Base-by-base conservation (phyloP, 1,140 invertebrate genomes). In the Bombus confusus region DNA sequence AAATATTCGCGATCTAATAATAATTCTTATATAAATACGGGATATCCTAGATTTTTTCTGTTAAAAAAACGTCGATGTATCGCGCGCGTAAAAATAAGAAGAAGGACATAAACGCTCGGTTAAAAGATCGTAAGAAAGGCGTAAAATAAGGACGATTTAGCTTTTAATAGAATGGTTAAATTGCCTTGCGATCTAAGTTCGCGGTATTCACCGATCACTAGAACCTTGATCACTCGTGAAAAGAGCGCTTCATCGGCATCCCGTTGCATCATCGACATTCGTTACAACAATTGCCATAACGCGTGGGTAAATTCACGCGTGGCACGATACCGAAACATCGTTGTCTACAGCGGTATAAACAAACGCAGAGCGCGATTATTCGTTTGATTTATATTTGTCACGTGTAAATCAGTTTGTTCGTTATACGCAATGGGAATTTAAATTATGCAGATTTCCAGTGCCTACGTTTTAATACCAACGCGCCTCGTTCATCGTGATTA, bases 231-330 rank as follows among this genome's bases (percentile, higher is more conserved):
- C 47, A 59, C 39, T 74, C 74, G 25, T 57, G 28, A 52, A 83
- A 43, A 71, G 43, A 31, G 41, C 59, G n/a, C 5, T 34, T 47
- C 31, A 47, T 47, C n/a, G 68, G 87, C 57, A 88, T 75, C 62
- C 39, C 39, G n/a, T 88, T 80, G 68, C 13, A 66, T 71, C 41
- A 83, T 59, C 69, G 25, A 76, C 62, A 34, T 73, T 79, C 80
- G 79, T 52, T 47, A 3, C 10, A 41, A 22, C 66, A 75, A 88
- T 88, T 83, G 83, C 47, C 74, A 83, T 80, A 87, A 81, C 12
- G 80, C 37, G 75, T 83, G 74, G 86, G 69, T 39, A 43, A 59
- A 57, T 64, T 68, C 41, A 64, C 41, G 62, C 68, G 66, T 87
- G 83, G 12, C 57, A 79, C 47, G 47, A 75, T 68, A 72, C 43